phyloP scores from a whole-genome alignment of 2,797 vertebrate genomes.

The Characodon lateralis region DNA sequence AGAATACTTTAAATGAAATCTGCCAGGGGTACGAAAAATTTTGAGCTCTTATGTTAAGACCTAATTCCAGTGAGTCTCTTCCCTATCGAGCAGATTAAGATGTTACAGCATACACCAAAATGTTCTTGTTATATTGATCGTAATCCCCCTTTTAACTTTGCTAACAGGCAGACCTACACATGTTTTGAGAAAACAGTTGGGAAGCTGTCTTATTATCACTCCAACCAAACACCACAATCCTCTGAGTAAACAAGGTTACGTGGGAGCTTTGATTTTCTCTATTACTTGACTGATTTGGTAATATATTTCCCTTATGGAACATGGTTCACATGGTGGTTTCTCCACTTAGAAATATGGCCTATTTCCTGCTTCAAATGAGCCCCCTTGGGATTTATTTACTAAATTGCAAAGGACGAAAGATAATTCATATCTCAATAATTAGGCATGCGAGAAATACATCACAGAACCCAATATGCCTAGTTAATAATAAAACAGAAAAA shows the following conservation, averaged over 20 bases:
- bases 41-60: neutral
- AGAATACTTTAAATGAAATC: neutral
- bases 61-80: conserved; percentile 2
- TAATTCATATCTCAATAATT: conserved; percentile 83
- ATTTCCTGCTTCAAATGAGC: conserved; percentile 82
- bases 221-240: conserved; percentile 34
- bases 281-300: conserved; percentile 72
- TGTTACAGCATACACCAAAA: conserved; percentile 2
- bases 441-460: conserved; percentile 81
- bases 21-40: neutral
- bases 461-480: conserved; percentile 78
- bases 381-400: conserved; percentile 79
- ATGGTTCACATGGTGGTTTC: conserved; percentile 66
- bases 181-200: conserved; percentile 34
- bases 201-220: conserved; percentile 35
- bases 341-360: conserved; percentile 75
- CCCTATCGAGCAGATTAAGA: neutral
- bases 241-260: conserved; percentile 63
- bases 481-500: conserved; percentile 76
- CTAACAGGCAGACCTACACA: conserved; percentile 38
- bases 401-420: conserved; percentile 81
- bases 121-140: conserved; percentile 49
- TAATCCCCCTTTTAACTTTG: conserved; percentile 54
- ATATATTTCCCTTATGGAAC: conserved; percentile 66
- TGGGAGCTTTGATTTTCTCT: conserved; percentile 62